Evolutionary conservation across 1,140 invertebrate species (phyloP), one percentile per base, ranked within the genome.

Genomic region (Drosophila busckii): DNA sequence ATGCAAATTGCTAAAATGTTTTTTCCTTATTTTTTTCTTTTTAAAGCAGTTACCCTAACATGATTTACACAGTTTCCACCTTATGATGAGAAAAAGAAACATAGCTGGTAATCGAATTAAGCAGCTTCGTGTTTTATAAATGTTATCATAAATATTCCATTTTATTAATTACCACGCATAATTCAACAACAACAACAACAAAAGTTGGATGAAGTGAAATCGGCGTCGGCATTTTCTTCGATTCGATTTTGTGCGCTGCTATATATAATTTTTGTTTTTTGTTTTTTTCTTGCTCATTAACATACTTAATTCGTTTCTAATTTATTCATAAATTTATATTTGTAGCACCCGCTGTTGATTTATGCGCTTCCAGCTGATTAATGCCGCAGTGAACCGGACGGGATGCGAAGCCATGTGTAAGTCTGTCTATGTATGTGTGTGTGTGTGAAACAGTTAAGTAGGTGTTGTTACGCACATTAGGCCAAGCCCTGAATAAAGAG

Each of bases 131-230:
- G 75, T 82, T 82, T 82, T 80, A 82, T 80, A 82, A 80, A 80
- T 82, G 73, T 80, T 82, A 80, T 82, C 75, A 82, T 80, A 82
- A 80, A 80, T 80, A 80, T 80, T 82, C 75, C 75, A 82, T 80
- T 80, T 80, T 82, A 75, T 80, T 80, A 80, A 80, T 80, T 82
- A 82, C 73, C 75, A 70, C 68, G 69, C 69, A 80, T 80, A 80
- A 73, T 82, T 80, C 73, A 78, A 61, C 46, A 56, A 53, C 40
- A 52, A 56, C 8, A 16, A 35, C 9, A 17, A 17, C 13, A 9
- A 23, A 4, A 34, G 0, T 5, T 15, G 9, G 17, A 3, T 2
- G 4, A 17, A 48, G 45, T 45, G 28, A 63, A 53, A 73, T 67
- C 69, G 25, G 40, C 58, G 38, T 15, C 19, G 46, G 38, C 49